Percentiles rank a stretch among this genome's conserved stretches.
These are phyloP conservation scores for Eonycteris spelaea DNA, from an alignment of 2,113 vertebrate genomes.

Conservation along the genomic window DNA sequence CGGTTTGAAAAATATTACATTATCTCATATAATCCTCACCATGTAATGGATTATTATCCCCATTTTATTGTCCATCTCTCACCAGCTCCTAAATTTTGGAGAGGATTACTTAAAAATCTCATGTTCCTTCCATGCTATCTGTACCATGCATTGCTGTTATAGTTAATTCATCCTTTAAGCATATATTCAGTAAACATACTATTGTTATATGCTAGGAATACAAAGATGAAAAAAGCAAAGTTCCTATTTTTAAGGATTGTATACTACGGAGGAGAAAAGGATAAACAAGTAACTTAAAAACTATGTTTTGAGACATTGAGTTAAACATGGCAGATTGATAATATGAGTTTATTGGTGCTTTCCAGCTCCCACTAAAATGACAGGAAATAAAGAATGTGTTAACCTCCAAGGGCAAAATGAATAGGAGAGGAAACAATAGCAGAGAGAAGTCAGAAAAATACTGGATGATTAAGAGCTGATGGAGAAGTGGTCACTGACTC, in stretches of 20 bases:
- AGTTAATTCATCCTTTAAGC: no score
- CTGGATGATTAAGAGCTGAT: neutral
- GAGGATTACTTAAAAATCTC: neutral
- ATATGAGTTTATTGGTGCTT: neutral
- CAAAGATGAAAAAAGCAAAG: neutral
- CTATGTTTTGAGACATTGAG: neutral
- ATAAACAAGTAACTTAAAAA: neutral
- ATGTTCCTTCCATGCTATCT: neutral
- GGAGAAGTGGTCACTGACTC: neutral
- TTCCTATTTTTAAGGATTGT: neutral
- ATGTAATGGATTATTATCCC: neutral
- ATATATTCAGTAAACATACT: neutral
- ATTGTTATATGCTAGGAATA: neutral
- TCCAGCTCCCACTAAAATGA: neutral
- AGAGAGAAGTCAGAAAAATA: neutral
- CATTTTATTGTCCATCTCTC: neutral
- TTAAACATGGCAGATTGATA: neutral
- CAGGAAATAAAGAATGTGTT: neutral
- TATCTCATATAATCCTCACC: neutral
- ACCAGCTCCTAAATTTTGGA: neutral
- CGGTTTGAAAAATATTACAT: neutral
- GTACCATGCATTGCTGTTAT: neutral
- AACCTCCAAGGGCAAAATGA: neutral
- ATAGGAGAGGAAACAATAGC: neutral
- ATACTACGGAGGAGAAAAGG: neutral